These are phyloP conservation scores for Clarias platycephalus DNA, from an alignment of 2,797 vertebrate genomes.

Conservation along the genomic window DNA sequence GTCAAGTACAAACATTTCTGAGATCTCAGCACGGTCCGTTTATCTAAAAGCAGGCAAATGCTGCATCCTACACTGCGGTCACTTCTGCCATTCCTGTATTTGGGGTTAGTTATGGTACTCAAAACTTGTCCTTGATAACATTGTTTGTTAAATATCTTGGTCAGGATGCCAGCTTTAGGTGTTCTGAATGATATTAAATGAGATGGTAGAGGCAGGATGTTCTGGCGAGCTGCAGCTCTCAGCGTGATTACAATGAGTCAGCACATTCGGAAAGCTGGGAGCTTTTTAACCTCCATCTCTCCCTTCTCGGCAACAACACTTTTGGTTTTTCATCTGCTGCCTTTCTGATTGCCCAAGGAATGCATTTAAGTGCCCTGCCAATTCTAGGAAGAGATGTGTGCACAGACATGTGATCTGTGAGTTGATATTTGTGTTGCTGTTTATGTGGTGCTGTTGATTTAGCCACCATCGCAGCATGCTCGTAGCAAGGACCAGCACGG, in stretches of 20 bases:
- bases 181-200: constrained; percentile 9
- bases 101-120: background rate
- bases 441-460: constrained; percentile 8
- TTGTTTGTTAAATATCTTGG: background rate
- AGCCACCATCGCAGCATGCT: background rate
- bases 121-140: background rate
- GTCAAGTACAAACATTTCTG: background rate
- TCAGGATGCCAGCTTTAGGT: background rate
- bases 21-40: background rate
- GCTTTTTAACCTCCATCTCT: constrained; percentile 29
- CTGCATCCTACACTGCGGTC: background rate
- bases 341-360: constrained; percentile 4
- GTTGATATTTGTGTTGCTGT: constrained; percentile 10
- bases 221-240: constrained; percentile 59
- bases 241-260: constrained; percentile 72
- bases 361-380: background rate
- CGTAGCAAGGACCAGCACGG: background rate
- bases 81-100: background rate
- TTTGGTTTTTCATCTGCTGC: constrained; percentile 20
- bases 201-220: constrained; percentile 51
- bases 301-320: constrained; percentile 53
- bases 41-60: background rate
- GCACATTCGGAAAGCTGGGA: constrained; percentile 61
- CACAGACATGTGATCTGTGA: constrained; percentile 24
- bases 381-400: background rate